These are phyloP conservation scores for Plecturocebus donacophilus DNA, from an alignment of 2,113 vertebrate species.

Conservation along the genomic window DNA sequence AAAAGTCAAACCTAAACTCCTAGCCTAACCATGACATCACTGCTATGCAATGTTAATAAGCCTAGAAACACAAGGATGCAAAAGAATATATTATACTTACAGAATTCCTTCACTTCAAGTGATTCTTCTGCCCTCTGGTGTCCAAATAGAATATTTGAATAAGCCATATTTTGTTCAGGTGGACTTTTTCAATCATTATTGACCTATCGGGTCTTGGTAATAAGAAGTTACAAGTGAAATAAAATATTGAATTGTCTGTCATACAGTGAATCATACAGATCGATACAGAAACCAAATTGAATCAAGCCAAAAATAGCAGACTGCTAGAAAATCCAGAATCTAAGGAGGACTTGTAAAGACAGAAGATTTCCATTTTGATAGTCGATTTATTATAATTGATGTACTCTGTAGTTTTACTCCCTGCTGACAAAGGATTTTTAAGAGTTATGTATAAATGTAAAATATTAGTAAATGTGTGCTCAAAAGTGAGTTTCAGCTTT, in stretches of 20 bases:
- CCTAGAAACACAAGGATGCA: not conserved
- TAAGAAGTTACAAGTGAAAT: slow-evolving; percentile 22
- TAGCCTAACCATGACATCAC: slow-evolving; percentile 47
- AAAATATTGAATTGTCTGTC: slow-evolving; percentile 5
- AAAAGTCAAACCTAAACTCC: slow-evolving; percentile 65
- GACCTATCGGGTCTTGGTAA: accelerated
- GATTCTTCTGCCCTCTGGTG: slow-evolving; percentile 81
- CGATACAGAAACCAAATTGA: not conserved
- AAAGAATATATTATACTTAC: not conserved
- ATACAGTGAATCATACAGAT: not conserved
- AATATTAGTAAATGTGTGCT: not conserved
- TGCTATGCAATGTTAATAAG: not conserved
- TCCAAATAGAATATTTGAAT: not conserved
- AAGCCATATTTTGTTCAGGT: accelerated
- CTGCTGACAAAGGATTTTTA: not conserved
- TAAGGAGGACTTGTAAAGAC: not conserved
- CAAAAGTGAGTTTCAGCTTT: not conserved
- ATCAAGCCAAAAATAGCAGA: not conserved
- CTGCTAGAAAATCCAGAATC: accelerated
- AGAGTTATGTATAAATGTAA: slow-evolving; percentile 18
- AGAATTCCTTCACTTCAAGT: accelerated
- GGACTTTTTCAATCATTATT: not conserved
- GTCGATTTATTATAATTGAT: slow-evolving; percentile 50
- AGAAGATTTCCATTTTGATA: not conserved
- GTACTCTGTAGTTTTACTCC: slow-evolving; percentile 28